Percentiles rank a stretch among this genome's conserved stretches.
phyloP scores from a whole-genome alignment of 2,113 vertebrate genomes.

The Hippocampus mohnikei region DNA sequence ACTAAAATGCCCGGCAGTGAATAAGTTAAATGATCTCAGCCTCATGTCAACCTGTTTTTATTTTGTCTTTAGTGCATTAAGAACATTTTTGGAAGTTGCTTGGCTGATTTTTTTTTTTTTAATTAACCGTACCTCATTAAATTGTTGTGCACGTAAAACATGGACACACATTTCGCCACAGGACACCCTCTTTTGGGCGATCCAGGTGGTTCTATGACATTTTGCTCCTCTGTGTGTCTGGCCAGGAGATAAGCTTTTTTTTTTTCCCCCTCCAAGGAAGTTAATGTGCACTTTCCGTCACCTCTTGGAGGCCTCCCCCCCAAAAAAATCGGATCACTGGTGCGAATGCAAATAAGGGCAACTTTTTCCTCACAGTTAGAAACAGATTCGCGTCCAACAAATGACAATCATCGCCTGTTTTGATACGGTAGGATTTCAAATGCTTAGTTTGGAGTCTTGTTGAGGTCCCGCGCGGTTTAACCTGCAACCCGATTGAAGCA shows the following conservation, averaged over 20 bases:
- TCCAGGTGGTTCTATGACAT: slow-evolving; percentile 51
- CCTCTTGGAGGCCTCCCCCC: slow-evolving; percentile 24
- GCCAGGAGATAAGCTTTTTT: slow-evolving; percentile 53
- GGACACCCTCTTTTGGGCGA: slow-evolving; percentile 33
- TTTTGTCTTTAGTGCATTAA: no score
- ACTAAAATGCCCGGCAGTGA: no score
- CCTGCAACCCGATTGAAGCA: neutral
- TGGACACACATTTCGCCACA: slow-evolving; percentile 23
- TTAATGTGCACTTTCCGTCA: slow-evolving; percentile 43
- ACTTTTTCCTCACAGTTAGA: slow-evolving; percentile 58
- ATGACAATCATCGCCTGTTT: slow-evolving; percentile 30
- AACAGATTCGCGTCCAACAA: neutral
- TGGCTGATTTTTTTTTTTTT: neutral
- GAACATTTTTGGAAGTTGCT: neutral
- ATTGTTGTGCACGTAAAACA: slow-evolving; percentile 4
- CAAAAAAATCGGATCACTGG: slow-evolving; percentile 47
- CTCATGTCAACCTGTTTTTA: no score
- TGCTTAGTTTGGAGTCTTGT: no score
- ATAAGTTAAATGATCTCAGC: no score
- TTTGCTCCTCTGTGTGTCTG: slow-evolving; percentile 35
- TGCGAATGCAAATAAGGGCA: slow-evolving; percentile 58
- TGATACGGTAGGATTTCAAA: neutral
- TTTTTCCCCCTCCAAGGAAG: slow-evolving; percentile 10
- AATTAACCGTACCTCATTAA: slow-evolving; percentile 12
- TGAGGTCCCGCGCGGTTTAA: no score